Percentiles rank a stretch among this genome's conserved stretches.
These are phyloP conservation scores for Hololepta plana DNA, from an alignment of 2,888 invertebrate species.

Conservation along the genomic window DNA sequence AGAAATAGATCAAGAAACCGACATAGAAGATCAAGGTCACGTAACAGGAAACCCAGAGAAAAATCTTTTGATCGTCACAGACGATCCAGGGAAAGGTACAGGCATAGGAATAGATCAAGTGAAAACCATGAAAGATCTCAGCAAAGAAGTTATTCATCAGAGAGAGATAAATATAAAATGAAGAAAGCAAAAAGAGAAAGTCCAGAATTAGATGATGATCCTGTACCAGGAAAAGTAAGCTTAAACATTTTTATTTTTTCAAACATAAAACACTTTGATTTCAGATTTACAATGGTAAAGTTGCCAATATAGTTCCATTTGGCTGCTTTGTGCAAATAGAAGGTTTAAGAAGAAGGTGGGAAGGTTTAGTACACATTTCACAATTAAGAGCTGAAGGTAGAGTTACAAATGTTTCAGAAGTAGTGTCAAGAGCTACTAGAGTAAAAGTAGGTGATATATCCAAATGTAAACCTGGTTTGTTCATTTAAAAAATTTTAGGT, in stretches of 20 bases:
- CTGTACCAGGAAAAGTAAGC: conserved; percentile 52
- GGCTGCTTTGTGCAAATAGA: conserved; percentile 96
- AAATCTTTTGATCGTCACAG: neutral
- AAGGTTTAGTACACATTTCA: conserved; percentile 95
- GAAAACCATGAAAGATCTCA: no score
- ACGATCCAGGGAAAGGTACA: conserved; percentile 9
- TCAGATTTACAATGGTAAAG: conserved; percentile 80
- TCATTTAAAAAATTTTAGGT: conserved; percentile 27
- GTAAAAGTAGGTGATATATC: conserved; percentile 45
- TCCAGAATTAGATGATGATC: conserved; percentile 49
- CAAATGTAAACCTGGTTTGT: conserved; percentile 1
- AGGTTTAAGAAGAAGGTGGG: conserved; percentile 75
- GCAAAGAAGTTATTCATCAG: conserved; percentile 10
- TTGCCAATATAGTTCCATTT: conserved; percentile 92
- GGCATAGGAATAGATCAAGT: conserved; percentile 14
- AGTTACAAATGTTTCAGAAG: conserved; percentile 87
- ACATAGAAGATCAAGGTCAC: conserved; percentile 5
- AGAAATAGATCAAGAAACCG: conserved; percentile 4
- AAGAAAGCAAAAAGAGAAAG: conserved; percentile 18
- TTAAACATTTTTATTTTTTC: conserved; percentile 3
- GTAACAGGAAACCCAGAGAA: conserved; percentile 9
- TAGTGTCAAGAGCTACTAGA: conserved; percentile 74
- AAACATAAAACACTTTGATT: conserved; percentile 12
- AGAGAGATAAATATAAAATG: conserved; percentile 7
- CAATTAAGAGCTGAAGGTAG: conserved; percentile 82